These are phyloP conservation scores for Psittacula cyanocephala DNA, from an alignment of 2,113 vertebrate genomes.

Conservation along the genomic window DNA sequence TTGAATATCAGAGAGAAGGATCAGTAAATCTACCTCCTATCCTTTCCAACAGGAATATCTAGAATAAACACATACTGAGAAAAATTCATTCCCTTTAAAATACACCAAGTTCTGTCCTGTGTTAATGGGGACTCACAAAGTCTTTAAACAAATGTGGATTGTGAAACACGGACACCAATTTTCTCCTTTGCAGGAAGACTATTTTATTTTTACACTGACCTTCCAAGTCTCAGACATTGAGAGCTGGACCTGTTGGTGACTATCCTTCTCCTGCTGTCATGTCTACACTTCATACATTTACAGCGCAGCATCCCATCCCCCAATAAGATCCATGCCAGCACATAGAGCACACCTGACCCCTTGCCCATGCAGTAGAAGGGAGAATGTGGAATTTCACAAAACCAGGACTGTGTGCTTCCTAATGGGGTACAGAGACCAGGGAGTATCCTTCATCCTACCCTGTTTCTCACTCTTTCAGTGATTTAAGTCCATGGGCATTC, in stretches of 20 bases:
- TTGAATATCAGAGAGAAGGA: background rate
- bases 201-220: background rate
- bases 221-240: background rate
- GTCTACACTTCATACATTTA: background rate
- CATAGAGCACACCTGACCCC: background rate
- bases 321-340: background rate
- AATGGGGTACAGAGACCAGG: background rate
- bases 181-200: background rate
- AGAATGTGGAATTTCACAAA: background rate
- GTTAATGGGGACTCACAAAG: background rate
- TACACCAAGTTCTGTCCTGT: background rate
- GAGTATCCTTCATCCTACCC: background rate
- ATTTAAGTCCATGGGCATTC: background rate
- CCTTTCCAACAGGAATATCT: background rate
- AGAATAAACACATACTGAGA: background rate
- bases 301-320: background rate
- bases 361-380: background rate
- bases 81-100: background rate
- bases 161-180: background rate
- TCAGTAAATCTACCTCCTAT: background rate
- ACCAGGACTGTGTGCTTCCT: background rate
- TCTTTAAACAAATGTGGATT: background rate
- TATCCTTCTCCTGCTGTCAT: background rate
- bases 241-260: background rate
- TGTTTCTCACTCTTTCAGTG: background rate